Evolutionary conservation across 2,797 vertebrate genomes (phyloP).

Genomic region (Bryconaethiops microstoma): DNA sequence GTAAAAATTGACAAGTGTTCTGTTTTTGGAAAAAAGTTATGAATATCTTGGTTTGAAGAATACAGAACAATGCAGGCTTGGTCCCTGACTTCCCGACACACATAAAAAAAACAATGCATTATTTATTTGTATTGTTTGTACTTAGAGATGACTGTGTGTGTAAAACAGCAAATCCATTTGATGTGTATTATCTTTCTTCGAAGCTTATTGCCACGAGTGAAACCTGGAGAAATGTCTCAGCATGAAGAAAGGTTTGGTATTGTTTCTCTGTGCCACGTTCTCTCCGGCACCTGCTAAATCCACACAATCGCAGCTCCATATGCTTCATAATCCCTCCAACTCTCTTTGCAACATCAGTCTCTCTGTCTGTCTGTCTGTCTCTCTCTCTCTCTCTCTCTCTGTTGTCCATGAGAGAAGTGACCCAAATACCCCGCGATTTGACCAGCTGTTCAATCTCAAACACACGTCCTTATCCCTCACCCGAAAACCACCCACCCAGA

Average conservation of each 20-base stretch:
- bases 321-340: slow-evolving; percentile 72
- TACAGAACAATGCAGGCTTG: too few species aligned
- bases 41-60: too few species aligned
- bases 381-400: slow-evolving; percentile 41
- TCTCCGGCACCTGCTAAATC: slow-evolving; percentile 71
- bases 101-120: too few species aligned
- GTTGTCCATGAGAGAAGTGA: slow-evolving; percentile 71
- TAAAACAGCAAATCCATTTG: neutral
- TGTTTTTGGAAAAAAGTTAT: too few species aligned
- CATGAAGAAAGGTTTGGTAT: slow-evolving; percentile 39
- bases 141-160: neutral
- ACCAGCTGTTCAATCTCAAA: slow-evolving; percentile 70
- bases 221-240: slow-evolving; percentile 17
- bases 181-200: neutral
- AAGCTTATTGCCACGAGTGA: neutral
- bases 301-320: slow-evolving; percentile 70
- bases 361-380: slow-evolving; percentile 64
- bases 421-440: slow-evolving; percentile 72
- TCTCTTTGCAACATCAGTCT: slow-evolving; percentile 61
- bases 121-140: neutral
- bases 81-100: too few species aligned
- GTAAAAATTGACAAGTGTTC: too few species aligned
- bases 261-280: slow-evolving; percentile 52
- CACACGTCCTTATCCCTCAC: slow-evolving; percentile 68
- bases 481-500: slow-evolving; percentile 46